Percentiles rank a stretch among this genome's conserved stretches.
phyloP scores from a whole-genome alignment of 2,113 vertebrate species.

The Protobothrops mucrosquamatus region DNA sequence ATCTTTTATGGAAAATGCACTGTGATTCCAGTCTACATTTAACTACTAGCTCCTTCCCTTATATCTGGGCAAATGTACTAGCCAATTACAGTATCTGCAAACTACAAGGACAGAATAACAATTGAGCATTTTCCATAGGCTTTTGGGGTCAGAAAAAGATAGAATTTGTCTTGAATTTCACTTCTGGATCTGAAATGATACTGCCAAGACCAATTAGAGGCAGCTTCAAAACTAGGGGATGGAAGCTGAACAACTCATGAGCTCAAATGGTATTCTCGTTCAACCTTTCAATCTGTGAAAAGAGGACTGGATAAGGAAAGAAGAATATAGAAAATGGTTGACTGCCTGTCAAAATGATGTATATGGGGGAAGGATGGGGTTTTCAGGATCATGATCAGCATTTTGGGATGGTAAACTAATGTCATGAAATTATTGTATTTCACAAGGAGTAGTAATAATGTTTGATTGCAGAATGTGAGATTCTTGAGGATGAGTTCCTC shows the following conservation, averaged over 20 bases:
- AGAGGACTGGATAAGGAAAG: background rate
- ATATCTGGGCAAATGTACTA: conserved; percentile 7
- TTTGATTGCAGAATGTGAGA: background rate
- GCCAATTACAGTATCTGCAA: background rate
- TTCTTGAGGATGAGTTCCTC: background rate
- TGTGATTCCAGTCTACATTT: conserved; percentile 37
- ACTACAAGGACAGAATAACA: background rate
- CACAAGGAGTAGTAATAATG: background rate
- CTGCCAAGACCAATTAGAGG: background rate
- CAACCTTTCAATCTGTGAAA: background rate
- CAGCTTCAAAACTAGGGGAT: background rate
- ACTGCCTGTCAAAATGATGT: background rate
- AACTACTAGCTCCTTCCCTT: conserved; percentile 52
- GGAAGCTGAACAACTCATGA: background rate
- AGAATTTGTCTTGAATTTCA: background rate
- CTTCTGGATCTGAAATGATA: background rate
- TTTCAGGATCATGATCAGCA: background rate
- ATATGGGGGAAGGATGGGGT: background rate
- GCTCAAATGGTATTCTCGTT: background rate
- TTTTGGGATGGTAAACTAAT: background rate
- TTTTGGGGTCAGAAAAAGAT: background rate
- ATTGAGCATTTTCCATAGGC: background rate
- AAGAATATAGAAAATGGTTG: background rate
- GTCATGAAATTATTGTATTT: background rate
- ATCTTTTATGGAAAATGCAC: background rate